Evolutionary conservation across 2,113 vertebrate genomes (phyloP).

Genomic region (Neodon shergylaensis): DNA sequence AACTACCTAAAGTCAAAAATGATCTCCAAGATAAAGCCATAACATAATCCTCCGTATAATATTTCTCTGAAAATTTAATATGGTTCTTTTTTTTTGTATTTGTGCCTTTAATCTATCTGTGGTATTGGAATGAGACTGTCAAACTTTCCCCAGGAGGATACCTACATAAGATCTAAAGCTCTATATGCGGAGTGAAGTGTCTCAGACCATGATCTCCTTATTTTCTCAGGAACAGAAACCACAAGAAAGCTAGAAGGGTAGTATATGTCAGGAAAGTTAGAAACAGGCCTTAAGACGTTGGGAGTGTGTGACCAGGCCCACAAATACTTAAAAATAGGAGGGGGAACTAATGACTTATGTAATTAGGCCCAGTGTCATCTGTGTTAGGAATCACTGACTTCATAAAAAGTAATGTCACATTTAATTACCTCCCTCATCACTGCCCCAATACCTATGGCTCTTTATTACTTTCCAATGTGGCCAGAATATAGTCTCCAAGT

Average conservation of each 20-base stretch:
- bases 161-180: not conserved
- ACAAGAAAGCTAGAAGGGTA: not conserved
- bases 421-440: not conserved
- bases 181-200: not conserved
- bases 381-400: not conserved
- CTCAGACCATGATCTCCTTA: not conserved
- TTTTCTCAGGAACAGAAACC: not conserved
- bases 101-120: not conserved
- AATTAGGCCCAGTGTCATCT: no score
- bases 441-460: not conserved
- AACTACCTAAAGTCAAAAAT: not conserved
- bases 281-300: not conserved
- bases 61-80: not conserved
- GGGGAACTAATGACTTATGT: not conserved
- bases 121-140: not conserved
- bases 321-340: not conserved
- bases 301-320: not conserved
- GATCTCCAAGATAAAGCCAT: not conserved
- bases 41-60: not conserved
- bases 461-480: not conserved
- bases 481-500: not conserved
- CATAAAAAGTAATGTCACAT: not conserved
- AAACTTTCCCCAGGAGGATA: not conserved
- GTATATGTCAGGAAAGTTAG: not conserved
- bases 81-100: not conserved